Evolutionary conservation across 64 coral and sea anemone genomes (phyloP).

Genomic region (Pocillopora damicornis): DNA sequence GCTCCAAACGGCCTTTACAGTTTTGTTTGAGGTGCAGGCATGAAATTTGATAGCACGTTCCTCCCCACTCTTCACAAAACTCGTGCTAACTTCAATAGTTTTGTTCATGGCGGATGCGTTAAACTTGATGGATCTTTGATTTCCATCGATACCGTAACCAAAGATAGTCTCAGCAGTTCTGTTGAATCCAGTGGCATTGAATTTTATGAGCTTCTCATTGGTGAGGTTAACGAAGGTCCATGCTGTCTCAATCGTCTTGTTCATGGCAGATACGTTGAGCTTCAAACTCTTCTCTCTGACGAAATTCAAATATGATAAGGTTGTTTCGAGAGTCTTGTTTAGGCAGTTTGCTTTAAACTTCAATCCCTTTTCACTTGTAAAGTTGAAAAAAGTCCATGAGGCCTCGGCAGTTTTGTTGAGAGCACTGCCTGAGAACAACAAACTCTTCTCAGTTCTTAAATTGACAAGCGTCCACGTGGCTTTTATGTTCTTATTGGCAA

Average conservation of each 20-base stretch:
- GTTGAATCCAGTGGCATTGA: slow-evolving; percentile 63
- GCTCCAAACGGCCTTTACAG: slow-evolving; percentile 40
- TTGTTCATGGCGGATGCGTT: slow-evolving; percentile 66
- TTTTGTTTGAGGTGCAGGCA: slow-evolving; percentile 49
- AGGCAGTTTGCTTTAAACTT: slow-evolving; percentile 47
- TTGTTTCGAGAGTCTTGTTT: slow-evolving; percentile 55
- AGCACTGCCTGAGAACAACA: slow-evolving; percentile 27
- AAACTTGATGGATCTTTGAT: slow-evolving; percentile 49
- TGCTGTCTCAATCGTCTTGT: slow-evolving; percentile 58
- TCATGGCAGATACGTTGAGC: slow-evolving; percentile 61
- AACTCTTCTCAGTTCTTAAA: slow-evolving; percentile 22
- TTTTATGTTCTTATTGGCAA: slow-evolving; percentile 29
- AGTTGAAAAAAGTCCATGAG: slow-evolving; percentile 24
- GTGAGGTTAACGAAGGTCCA: slow-evolving; percentile 56
- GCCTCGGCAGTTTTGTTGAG: slow-evolving; percentile 12
- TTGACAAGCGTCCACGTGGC: slow-evolving; percentile 7
- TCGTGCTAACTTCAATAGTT: slow-evolving; percentile 35
- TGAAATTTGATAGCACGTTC: slow-evolving; percentile 70
- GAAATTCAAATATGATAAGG: slow-evolving; percentile 44
- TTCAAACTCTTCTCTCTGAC: slow-evolving; percentile 49
- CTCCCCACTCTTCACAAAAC: slow-evolving; percentile 36
- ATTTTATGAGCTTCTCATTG: slow-evolving; percentile 64
- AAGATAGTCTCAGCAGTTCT: slow-evolving; percentile 55
- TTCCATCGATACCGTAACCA: slow-evolving; percentile 51
- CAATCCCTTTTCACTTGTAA: slow-evolving; percentile 18